phyloP scores from a whole-genome alignment of 1,140 invertebrate genomes.

The Hypothenemus hampei region DNA sequence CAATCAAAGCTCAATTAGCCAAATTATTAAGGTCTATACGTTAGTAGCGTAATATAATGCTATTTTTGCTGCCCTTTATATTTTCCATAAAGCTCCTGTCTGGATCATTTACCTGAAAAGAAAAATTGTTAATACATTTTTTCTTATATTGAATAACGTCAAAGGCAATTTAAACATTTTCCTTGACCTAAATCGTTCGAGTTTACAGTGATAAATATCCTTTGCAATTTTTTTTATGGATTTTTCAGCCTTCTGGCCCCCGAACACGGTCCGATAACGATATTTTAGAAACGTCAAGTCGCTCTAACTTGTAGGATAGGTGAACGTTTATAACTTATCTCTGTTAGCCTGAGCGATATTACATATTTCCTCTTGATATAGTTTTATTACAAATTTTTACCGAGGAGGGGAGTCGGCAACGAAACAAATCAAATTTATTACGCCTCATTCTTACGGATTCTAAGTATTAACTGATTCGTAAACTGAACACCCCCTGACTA shows the following conservation, averaged over 20 bases:
- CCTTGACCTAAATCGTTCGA: no score
- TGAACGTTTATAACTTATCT: slow-evolving; percentile 23
- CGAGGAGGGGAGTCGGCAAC: not conserved
- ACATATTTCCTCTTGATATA: slow-evolving; percentile 16
- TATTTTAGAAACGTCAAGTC: slow-evolving; percentile 23
- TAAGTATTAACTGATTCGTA: not conserved
- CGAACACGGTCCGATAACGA: slow-evolving; percentile 16
- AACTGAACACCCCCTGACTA: no score
- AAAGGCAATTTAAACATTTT: no score
- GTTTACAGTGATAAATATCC: slow-evolving; percentile 12
- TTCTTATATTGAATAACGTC: no score
- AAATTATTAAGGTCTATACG: no score
- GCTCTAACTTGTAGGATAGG: slow-evolving; percentile 13
- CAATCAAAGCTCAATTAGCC: no score
- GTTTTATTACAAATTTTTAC: slow-evolving; percentile 10
- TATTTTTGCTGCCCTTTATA: no score
- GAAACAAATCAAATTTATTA: not conserved
- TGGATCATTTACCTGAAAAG: no score
- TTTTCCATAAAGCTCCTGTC: no score
- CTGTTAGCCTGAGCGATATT: slow-evolving; percentile 24
- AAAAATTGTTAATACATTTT: no score
- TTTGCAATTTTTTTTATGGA: slow-evolving; percentile 18
- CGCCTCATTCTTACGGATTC: not conserved
- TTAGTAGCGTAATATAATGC: no score
- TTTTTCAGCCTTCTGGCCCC: not conserved